Base-by-base conservation (phyloP, 2,888 invertebrate genomes). In the Oscheius sp. region DNA sequence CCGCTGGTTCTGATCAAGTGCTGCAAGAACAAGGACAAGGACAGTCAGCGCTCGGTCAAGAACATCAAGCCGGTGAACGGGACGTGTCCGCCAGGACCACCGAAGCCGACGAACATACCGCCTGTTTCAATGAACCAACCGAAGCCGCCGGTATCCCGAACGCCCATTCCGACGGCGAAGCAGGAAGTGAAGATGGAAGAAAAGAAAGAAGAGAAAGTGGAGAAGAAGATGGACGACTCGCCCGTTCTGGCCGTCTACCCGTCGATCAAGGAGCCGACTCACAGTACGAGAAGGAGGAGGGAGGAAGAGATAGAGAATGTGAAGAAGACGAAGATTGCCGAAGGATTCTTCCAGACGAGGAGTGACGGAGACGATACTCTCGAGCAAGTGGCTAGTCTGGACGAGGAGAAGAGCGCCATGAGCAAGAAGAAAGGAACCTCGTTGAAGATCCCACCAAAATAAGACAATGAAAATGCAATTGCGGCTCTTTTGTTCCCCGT, bases 271-370 rank as follows among this genome's bases (percentile, higher is more conserved):
- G 65, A 42, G n/a, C 51, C 48, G 9, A 42, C 65, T 9, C 7
- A 29, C n/a, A 65, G 65, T 11, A 65, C n/a, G 48, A 65, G 47
- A 33, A 33, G 29, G 50, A 63, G 68, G 68, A 66, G 37, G 53
- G 37, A 48, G 53, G 50, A 65, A n/a, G 65, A 21, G 21, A 47
- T 57, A 37, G 59, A 68, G 33, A 65, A 65, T 47, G 48, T 47
- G 9, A 65, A 65, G 51, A 65, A 65, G 29, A 21, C 37, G 2
- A 65, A 65, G 65, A 65, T 65, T 32, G 51, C 1, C 29, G 35
- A 47, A 5, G 65, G 65, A 29, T 65, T 47, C 48, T 65, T n/a
- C 51, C 65, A 65, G 65, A n/a, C 29, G n/a, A 65, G 47, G 32
- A 42, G 47, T 2, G 65, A 65, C 21, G 65, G 21, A 21, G 65